Conservation (phyloP, 2,113 vertebrate species). For the Sciurus niger region DNA sequence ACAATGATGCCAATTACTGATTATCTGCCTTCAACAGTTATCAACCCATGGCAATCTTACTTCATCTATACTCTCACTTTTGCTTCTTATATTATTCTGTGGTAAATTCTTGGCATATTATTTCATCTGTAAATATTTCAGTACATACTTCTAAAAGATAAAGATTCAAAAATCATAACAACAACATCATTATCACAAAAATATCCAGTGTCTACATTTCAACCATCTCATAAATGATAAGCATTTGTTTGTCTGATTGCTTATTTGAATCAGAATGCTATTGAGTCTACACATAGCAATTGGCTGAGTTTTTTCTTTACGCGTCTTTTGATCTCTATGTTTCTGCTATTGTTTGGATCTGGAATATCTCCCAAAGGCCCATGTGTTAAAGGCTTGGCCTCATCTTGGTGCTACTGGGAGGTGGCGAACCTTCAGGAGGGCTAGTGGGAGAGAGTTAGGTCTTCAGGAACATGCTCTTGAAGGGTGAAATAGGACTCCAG, state of each 20-base stretch:
- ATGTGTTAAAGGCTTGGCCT: background rate
- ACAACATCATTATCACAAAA: background rate
- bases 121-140: constrained; percentile 37
- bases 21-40: background rate
- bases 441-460: too few species aligned
- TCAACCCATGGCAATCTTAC: background rate
- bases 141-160: background rate
- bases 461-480: background rate
- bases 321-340: background rate
- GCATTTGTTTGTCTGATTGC: background rate
- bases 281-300: background rate
- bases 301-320: background rate
- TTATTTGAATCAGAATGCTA: constrained; percentile 28
- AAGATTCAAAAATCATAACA: background rate
- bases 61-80: background rate
- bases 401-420: background rate
- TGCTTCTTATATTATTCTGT: background rate
- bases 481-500: too few species aligned
- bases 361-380: background rate
- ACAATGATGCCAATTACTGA: background rate
- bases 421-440: background rate
- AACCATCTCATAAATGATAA: background rate
- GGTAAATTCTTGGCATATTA: constrained; percentile 14
- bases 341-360: background rate
- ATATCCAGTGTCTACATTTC: background rate